A percentile compares a stretch with the other conserved stretches of the same genome.
These are phyloP conservation scores for Lucinisca nassula DNA, from an alignment of 2,888 invertebrate genomes.

Conservation along the genomic window DNA sequence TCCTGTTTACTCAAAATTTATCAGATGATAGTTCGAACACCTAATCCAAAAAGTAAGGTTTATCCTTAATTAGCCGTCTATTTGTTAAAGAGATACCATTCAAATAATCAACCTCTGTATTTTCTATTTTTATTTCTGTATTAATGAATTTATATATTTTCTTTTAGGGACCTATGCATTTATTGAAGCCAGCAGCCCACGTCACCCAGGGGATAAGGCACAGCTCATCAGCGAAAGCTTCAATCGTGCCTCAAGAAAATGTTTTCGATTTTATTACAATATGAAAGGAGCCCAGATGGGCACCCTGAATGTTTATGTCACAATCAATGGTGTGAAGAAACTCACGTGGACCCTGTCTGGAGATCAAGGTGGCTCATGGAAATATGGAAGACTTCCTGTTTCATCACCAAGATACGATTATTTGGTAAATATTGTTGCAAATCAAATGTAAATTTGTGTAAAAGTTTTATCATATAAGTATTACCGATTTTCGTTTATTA, in stretches of 20 bases:
- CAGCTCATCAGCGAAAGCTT: conserved; percentile 77
- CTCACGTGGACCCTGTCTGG: conserved; percentile 76
- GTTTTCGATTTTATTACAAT: conserved; percentile 84
- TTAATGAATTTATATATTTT: conserved; percentile 1
- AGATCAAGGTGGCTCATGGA: conserved; percentile 73
- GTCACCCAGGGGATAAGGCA: conserved; percentile 76
- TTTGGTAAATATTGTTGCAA: conserved; percentile 60
- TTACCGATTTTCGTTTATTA: too few species aligned
- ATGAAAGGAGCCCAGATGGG: conserved; percentile 82
- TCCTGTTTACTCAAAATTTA: too few species aligned
- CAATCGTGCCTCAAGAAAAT: conserved; percentile 41
- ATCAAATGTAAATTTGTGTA: too few species aligned
- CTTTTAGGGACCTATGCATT: conserved; percentile 80
- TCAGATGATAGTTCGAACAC: too few species aligned
- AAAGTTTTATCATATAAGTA: too few species aligned
- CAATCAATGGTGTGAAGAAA: conserved; percentile 42
- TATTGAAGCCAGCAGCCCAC: conserved; percentile 81
- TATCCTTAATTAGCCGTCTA: too few species aligned
- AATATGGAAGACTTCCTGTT: conserved; percentile 71
- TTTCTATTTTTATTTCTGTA: too few species aligned
- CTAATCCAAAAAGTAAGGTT: too few species aligned
- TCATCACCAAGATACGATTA: conserved; percentile 50
- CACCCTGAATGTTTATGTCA: conserved; percentile 76
- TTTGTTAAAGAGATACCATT: too few species aligned
- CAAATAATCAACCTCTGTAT: not conserved